A percentile compares a stretch with the other conserved stretches of the same genome.
These are phyloP conservation scores for Alloscopus bannaensis DNA, from an alignment of 2,888 invertebrate genomes.

Conservation along the genomic window DNA sequence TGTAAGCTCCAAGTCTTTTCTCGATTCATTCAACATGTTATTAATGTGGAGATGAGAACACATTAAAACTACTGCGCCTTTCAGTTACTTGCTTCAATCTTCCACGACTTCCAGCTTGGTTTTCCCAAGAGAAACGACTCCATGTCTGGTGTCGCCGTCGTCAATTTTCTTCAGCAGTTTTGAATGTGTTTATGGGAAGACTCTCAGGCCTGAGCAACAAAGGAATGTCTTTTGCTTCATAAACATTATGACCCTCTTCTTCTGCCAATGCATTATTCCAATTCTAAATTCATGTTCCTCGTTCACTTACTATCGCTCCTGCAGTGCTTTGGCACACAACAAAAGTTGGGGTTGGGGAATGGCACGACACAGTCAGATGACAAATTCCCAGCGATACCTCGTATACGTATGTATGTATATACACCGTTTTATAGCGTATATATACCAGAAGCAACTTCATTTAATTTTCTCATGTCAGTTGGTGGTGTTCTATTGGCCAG, in stretches of 20 bases:
- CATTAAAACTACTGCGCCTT: background rate
- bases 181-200: background rate
- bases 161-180: background rate
- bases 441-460: too few relatives aligned
- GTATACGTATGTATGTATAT: too few relatives aligned
- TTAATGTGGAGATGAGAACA: background rate
- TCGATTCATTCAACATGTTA: conserved; percentile 14
- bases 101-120: background rate
- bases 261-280: conserved; percentile 27
- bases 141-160: background rate
- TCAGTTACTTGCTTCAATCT: conserved; percentile 3
- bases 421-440: too few relatives aligned
- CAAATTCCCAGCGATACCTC: conserved; percentile 20
- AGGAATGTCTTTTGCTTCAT: conserved; percentile 1
- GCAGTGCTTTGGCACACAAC: too few relatives aligned
- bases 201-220: conserved; percentile 14
- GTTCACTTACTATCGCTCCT: background rate
- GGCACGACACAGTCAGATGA: conserved; percentile 31
- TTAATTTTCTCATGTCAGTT: conserved; percentile 47
- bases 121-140: background rate
- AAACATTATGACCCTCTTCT: conserved; percentile 20
- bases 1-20: conserved; percentile 19
- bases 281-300: background rate
- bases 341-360: too few relatives aligned
- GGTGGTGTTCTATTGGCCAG: conserved; percentile 6